Conservation (phyloP, 2,797 vertebrate genomes). For the Malurus leucopterus region DNA sequence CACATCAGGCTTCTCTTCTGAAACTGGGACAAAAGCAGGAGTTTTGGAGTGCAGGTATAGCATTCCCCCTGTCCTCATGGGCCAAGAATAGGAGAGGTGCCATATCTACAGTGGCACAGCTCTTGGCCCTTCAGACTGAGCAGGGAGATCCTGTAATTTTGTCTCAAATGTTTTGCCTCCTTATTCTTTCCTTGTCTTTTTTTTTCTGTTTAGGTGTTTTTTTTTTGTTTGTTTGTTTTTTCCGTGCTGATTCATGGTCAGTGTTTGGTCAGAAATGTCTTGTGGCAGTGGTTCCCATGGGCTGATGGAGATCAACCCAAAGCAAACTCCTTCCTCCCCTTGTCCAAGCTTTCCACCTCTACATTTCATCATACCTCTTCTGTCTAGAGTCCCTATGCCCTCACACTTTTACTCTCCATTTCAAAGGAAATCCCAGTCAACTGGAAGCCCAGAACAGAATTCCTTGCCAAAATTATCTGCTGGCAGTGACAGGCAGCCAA, state of each 20-base stretch:
- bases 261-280: not conserved
- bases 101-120: not conserved
- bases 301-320: not conserved
- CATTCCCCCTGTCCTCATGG: not conserved
- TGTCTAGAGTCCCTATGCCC: conserved; percentile 34
- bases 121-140: not conserved
- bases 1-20: not conserved
- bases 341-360: conserved; percentile 19
- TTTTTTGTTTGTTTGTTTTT: not conserved
- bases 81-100: not conserved
- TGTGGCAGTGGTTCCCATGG: not conserved
- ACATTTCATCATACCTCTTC: conserved; percentile 47
- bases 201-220: not conserved
- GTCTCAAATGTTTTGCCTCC: not conserved
- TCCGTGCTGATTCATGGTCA: not conserved
- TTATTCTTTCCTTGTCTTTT: not conserved
- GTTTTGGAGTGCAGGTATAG: not conserved
- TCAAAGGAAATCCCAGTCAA: not conserved
- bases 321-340: not conserved
- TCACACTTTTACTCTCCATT: conserved; percentile 42
- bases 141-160: not conserved
- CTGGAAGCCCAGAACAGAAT: not conserved
- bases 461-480: not conserved
- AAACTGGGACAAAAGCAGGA: not conserved
- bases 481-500: not conserved